Percentiles rank a stretch among this genome's conserved stretches.
These are phyloP conservation scores for Pemphigus obesinymphae DNA, from an alignment of 1,140 invertebrate species.

Conservation along the genomic window DNA sequence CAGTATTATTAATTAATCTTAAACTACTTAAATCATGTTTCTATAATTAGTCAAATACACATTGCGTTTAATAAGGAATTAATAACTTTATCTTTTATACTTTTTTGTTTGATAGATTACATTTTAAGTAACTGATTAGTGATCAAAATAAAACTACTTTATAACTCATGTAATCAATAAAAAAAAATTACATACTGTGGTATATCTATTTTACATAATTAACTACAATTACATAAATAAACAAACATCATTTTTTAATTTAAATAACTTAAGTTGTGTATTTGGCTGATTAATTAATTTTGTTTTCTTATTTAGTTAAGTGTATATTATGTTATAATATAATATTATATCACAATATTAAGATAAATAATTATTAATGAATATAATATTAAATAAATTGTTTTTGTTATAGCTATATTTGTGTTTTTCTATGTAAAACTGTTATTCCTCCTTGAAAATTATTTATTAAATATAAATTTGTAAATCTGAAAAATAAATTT, in stretches of 20 bases:
- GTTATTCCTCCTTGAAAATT: neutral
- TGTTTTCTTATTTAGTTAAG: neutral
- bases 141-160: neutral
- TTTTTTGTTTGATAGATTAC: neutral
- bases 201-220: neutral
- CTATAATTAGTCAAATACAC: neutral
- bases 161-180: neutral
- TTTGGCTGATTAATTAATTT: neutral
- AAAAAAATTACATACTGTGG: neutral
- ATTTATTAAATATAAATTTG: neutral
- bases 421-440: neutral
- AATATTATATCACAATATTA: neutral
- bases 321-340: neutral
- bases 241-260: no score
- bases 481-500: neutral
- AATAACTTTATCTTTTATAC: neutral
- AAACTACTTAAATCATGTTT: neutral
- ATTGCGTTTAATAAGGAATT: no score
- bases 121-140: neutral
- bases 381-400: neutral
- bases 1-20: neutral
- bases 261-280: neutral
- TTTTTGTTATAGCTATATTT: slow-evolving; percentile 21
- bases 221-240: neutral
- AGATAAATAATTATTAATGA: neutral